These are phyloP conservation scores for Phalacrocorax pelagicus DNA, from an alignment of 2,113 vertebrate species.

Conservation along the genomic window DNA sequence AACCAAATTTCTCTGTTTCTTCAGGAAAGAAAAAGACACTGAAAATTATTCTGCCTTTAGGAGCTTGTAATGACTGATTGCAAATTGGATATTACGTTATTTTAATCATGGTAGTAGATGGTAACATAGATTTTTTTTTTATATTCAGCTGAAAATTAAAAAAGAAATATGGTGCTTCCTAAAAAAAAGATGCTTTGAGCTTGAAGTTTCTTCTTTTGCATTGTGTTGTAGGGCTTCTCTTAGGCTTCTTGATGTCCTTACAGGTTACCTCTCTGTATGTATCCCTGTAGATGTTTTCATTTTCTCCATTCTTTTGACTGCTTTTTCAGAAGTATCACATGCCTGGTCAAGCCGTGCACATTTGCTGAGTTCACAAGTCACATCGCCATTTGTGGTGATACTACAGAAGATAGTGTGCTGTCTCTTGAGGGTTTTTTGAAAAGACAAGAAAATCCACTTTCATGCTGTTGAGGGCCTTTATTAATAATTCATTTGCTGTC, in stretches of 20 bases:
- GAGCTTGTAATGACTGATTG: not conserved
- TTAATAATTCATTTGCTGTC: slow-evolving; percentile 39
- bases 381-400: not conserved
- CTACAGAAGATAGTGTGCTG: not conserved
- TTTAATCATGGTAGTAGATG: not conserved
- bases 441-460: slow-evolving; percentile 43
- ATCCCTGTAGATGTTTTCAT: not conserved
- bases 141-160: not conserved
- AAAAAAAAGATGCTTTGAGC: not conserved
- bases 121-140: not conserved
- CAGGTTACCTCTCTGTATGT: not conserved
- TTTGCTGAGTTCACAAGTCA: not conserved
- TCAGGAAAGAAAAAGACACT: not conserved
- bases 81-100: not conserved
- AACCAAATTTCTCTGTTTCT: not conserved
- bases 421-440: slow-evolving; percentile 1
- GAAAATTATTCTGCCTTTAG: not conserved
- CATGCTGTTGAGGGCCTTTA: not conserved
- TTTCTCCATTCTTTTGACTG: not conserved
- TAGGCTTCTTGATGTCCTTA: not conserved
- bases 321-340: not conserved
- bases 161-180: not conserved
- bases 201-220: not conserved
- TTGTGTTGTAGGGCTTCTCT: not conserved
- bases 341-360: not conserved